Percentiles rank a stretch among this genome's conserved stretches.
These are phyloP conservation scores for Leptopilina boulardi DNA, from an alignment of 1,140 invertebrate genomes.

Conservation along the genomic window DNA sequence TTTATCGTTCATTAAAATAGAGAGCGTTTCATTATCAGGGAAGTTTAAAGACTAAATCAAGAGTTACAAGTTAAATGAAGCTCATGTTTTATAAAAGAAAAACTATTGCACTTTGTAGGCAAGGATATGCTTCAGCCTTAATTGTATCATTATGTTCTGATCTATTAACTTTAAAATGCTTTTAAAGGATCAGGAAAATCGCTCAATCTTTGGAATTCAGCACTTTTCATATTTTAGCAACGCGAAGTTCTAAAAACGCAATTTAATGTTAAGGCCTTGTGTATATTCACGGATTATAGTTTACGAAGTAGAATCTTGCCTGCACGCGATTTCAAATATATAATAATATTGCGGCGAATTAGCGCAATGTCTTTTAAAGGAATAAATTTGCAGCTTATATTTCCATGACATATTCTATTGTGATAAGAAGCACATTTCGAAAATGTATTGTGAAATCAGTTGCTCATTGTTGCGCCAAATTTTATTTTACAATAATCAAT, in stretches of 20 bases:
- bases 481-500: neutral
- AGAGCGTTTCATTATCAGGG: conserved; percentile 13
- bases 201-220: conserved; percentile 31
- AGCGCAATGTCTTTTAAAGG: neutral
- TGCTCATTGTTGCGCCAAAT: neutral
- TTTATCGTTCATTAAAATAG: conserved; percentile 28
- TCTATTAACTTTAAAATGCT: conserved; percentile 16
- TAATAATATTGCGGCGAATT: neutral
- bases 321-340: conserved; percentile 16
- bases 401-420: conserved; percentile 26
- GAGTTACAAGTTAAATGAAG: conserved; percentile 28
- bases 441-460: neutral
- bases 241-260: conserved; percentile 23
- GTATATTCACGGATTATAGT: conserved; percentile 20
- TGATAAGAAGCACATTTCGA: conserved; percentile 27
- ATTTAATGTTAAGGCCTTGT: conserved; percentile 31
- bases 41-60: conserved; percentile 31
- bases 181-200: conserved; percentile 27
- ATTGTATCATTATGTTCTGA: conserved; percentile 28
- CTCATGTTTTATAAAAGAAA: conserved; percentile 13
- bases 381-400: conserved; percentile 23
- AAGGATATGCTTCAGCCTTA: conserved; percentile 32
- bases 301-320: conserved; percentile 33
- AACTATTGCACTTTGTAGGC: conserved; percentile 27
- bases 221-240: conserved; percentile 26